These are phyloP conservation scores for Clarias pachynema DNA, from an alignment of 2,797 vertebrate genomes.

Conservation along the genomic window DNA sequence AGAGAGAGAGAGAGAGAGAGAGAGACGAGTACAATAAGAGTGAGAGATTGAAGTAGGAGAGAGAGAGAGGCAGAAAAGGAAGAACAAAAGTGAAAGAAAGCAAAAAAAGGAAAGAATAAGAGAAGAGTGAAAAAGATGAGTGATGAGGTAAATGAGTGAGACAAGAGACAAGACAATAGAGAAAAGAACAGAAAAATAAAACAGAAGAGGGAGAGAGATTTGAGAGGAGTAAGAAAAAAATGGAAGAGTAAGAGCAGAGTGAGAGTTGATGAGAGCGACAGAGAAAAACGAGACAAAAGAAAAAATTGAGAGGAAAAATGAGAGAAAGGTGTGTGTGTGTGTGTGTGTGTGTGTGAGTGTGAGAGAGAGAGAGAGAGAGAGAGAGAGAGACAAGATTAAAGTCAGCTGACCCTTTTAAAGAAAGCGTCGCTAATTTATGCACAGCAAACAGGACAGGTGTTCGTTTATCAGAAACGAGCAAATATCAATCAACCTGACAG, in stretches of 20 bases:
- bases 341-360: not conserved
- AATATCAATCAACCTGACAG: constrained; percentile 76
- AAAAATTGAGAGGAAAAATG: not conserved
- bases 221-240: not conserved
- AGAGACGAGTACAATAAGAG: not conserved
- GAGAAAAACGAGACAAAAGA: not conserved
- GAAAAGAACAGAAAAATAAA: constrained; percentile 13
- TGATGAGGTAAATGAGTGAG: not conserved
- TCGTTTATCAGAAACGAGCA: constrained; percentile 73
- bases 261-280: constrained; percentile 14
- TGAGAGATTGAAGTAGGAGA: not conserved
- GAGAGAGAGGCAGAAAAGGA: not conserved
- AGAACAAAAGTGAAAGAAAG: not conserved
- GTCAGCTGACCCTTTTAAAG: constrained; percentile 71
- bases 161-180: not conserved
- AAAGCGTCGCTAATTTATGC: constrained; percentile 74
- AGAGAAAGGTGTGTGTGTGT: not conserved
- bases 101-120: constrained; percentile 3
- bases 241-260: not conserved
- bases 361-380: not conserved
- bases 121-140: not conserved
- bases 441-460: constrained; percentile 69
- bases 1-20: not conserved
- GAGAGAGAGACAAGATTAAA: not conserved
- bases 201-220: not conserved